Conservation (phyloP, 2,888 invertebrate genomes). For the Halictus quadricinctus region DNA sequence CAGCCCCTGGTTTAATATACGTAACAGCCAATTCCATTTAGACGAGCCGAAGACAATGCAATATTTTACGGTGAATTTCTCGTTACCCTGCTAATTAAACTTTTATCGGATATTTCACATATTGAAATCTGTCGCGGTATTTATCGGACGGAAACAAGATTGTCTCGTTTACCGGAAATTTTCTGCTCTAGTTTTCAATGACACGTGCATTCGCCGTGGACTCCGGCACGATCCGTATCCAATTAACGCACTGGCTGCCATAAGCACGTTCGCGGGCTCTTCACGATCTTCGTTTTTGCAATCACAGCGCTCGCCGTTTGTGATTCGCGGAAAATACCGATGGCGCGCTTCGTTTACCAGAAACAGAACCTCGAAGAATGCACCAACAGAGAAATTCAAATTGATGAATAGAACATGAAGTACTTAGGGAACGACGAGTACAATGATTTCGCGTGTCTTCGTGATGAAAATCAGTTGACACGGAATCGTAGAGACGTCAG, state of each 20-base stretch:
- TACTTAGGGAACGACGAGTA: too few species aligned
- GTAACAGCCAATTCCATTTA: background rate
- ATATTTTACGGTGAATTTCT: background rate
- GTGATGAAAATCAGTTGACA: too few species aligned
- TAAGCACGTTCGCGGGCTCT: background rate
- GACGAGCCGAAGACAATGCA: background rate
- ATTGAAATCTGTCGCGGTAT: background rate
- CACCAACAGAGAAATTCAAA: background rate
- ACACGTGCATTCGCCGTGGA: background rate
- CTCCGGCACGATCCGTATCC: background rate
- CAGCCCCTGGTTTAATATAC: background rate
- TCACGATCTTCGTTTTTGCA: background rate
- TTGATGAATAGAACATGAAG: background rate
- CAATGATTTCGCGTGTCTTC: too few species aligned
- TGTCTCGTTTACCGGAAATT: background rate
- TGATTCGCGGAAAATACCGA: background rate
- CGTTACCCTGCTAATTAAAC: conserved; percentile 3
- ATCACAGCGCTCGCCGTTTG: background rate
- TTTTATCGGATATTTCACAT: background rate
- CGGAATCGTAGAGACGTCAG: too few species aligned
- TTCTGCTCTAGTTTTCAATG: conserved; percentile 2
- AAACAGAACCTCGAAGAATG: background rate
- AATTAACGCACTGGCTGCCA: background rate
- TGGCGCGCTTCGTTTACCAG: background rate
- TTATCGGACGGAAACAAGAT: background rate